Percentiles rank a stretch among this genome's conserved stretches.
Evolutionary conservation across 1,140 invertebrate species (phyloP).

Genomic region (Heliconius hewitsoni): DNA sequence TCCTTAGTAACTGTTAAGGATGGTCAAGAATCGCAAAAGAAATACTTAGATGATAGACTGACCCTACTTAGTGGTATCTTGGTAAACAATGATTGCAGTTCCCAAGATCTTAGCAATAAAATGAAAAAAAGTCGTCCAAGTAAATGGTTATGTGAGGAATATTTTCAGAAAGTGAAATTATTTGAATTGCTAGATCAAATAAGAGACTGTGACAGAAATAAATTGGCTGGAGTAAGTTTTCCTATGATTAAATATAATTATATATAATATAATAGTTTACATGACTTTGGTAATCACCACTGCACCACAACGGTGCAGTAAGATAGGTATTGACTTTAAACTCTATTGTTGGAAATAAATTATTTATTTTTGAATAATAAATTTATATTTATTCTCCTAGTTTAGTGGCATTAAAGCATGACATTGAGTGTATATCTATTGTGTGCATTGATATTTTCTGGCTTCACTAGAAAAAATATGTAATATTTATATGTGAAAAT

Average conservation of each 20-base stretch:
- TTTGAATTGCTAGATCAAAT: slow-evolving; percentile 70
- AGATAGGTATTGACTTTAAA: no score
- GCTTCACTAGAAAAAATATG: not conserved
- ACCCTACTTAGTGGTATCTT: slow-evolving; percentile 55
- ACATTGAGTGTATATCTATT: no score
- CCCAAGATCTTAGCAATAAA: slow-evolving; percentile 43
- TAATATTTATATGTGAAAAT: not conserved
- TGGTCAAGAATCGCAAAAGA: slow-evolving; percentile 46
- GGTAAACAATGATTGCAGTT: slow-evolving; percentile 43
- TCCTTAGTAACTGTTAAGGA: slow-evolving; percentile 33
- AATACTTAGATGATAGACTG: slow-evolving; percentile 64
- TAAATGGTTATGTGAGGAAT: slow-evolving; percentile 78
- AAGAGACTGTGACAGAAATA: slow-evolving; percentile 66
- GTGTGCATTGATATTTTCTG: no score
- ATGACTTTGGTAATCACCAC: not conserved
- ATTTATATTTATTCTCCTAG: no score
- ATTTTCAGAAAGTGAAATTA: slow-evolving; percentile 69
- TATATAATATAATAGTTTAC: not conserved
- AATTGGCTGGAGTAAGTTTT: slow-evolving; percentile 58
- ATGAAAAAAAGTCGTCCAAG: slow-evolving; percentile 45
- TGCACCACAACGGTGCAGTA: no score
- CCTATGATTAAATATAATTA: not conserved
- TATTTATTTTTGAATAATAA: no score
- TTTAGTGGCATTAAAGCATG: no score
- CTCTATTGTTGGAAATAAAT: no score